Percentiles rank a stretch among this genome's conserved stretches.
Conservation (phyloP, 1,140 invertebrate species). For the Trichonephila clavipes region DNA sequence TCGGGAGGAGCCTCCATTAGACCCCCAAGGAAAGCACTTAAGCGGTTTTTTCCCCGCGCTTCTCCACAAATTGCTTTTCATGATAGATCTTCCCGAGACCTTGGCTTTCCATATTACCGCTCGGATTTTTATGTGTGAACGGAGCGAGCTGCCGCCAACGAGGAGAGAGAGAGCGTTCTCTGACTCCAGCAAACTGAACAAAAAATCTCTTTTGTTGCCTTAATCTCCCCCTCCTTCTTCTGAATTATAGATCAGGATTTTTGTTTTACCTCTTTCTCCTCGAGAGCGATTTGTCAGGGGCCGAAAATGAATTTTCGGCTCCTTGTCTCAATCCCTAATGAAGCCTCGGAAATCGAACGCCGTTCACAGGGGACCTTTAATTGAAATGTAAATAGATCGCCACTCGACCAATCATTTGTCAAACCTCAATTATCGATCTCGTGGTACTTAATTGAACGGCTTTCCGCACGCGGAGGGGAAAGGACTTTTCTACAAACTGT, state of each 20-base stretch:
- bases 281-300: background rate
- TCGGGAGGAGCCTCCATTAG: background rate
- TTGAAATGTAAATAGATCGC: background rate
- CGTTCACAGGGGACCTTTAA: background rate
- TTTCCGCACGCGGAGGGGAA: no score
- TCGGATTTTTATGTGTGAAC: constrained; percentile 72
- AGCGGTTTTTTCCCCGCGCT: background rate
- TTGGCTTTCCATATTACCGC: constrained; percentile 69
- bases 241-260: constrained; percentile 47
- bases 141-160: constrained; percentile 32
- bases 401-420: no score
- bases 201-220: constrained; percentile 67
- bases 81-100: constrained; percentile 67
- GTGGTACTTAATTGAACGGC: no score
- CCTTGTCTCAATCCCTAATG: constrained; percentile 57
- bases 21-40: background rate
- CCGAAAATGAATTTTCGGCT: background rate
- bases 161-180: background rate
- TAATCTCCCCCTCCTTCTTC: background rate
- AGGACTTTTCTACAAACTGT: no score
- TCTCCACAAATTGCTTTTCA: constrained; percentile 63
- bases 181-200: background rate
- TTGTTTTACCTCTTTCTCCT: background rate
- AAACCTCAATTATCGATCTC: no score
- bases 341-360: background rate